A percentile compares a stretch with the other conserved stretches of the same genome.
phyloP scores from a whole-genome alignment of 2,113 vertebrate species.

The Polyodon spathula region DNA sequence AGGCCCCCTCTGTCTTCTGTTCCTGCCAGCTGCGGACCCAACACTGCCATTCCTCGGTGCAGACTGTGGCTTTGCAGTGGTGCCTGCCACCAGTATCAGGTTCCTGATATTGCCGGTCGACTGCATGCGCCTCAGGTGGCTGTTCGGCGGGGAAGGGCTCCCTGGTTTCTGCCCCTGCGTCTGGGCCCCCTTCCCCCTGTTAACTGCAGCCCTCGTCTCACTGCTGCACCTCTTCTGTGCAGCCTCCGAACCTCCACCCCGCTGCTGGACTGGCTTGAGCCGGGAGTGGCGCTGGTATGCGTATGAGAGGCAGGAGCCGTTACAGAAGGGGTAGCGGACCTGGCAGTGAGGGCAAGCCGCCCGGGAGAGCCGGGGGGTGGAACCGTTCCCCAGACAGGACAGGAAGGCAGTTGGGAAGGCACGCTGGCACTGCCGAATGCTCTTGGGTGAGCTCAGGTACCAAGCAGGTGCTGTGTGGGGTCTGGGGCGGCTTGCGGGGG shows the following conservation, averaged over 20 bases:
- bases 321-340: constrained; percentile 27
- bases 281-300: constrained; percentile 27
- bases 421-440: constrained; percentile 58
- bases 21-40: constrained; percentile 32
- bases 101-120: constrained; percentile 52
- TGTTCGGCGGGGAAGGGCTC: constrained; percentile 31
- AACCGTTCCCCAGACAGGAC: constrained; percentile 39
- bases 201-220: constrained; percentile 38
- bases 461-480: constrained; percentile 36
- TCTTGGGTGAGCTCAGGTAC: constrained; percentile 53
- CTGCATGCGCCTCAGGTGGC: constrained; percentile 50
- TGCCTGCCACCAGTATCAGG: constrained; percentile 30
- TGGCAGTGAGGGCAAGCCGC: constrained; percentile 34
- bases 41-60: constrained; percentile 29
- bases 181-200: constrained; percentile 17
- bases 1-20: constrained; percentile 40
- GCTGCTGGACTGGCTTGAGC: constrained; percentile 26
- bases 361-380: constrained; percentile 28
- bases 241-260: constrained; percentile 16
- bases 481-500: constrained; percentile 39
- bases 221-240: constrained; percentile 49
- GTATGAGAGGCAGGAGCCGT: constrained; percentile 23
- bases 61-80: constrained; percentile 19
- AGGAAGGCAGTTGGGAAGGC: constrained; percentile 52
- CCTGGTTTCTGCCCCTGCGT: constrained; percentile 22